Evolutionary conservation across 2,888 invertebrate species (phyloP).

Genomic region (Artemia sinica): DNA sequence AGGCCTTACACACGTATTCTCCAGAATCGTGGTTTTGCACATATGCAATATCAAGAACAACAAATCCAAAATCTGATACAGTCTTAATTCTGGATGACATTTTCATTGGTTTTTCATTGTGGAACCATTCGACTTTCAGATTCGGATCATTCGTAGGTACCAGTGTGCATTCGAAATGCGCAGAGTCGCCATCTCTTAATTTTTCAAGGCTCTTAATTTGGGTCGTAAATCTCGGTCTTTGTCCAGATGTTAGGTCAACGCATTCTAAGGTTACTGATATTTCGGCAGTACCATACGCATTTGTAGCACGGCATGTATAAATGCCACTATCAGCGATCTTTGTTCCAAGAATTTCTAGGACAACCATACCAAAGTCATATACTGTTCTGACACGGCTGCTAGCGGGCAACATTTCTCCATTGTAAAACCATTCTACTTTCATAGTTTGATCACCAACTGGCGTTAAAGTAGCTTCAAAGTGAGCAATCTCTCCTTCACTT

Average conservation of each 20-base stretch:
- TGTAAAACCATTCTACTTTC: slow-evolving; percentile 90
- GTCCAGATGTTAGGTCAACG: slow-evolving; percentile 59
- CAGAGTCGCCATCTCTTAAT: slow-evolving; percentile 77
- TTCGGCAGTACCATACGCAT: slow-evolving; percentile 72
- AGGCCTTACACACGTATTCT: slow-evolving; percentile 79
- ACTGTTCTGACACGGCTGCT: slow-evolving; percentile 73
- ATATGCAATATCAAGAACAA: slow-evolving; percentile 82
- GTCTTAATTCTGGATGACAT: slow-evolving; percentile 80
- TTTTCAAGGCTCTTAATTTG: slow-evolving; percentile 60
- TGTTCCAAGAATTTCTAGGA: slow-evolving; percentile 83
- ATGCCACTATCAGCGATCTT: slow-evolving; percentile 79
- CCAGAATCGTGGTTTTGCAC: slow-evolving; percentile 81
- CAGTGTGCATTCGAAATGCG: slow-evolving; percentile 85
- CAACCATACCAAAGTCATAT: slow-evolving; percentile 93
- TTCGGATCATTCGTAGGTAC: slow-evolving; percentile 85
- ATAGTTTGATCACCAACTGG: slow-evolving; percentile 85
- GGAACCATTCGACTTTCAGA: slow-evolving; percentile 90
- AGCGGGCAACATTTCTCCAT: slow-evolving; percentile 57
- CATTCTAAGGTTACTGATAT: slow-evolving; percentile 65
- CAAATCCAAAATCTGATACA: slow-evolving; percentile 86
- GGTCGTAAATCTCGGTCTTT: slow-evolving; percentile 70
- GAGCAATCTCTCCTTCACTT: slow-evolving; percentile 86
- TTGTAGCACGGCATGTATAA: slow-evolving; percentile 72
- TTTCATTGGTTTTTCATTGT: slow-evolving; percentile 71
- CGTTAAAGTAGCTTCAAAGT: slow-evolving; percentile 87